phyloP scores from a whole-genome alignment of 2,797 vertebrate species.

The Eulemur coronatus region DNA sequence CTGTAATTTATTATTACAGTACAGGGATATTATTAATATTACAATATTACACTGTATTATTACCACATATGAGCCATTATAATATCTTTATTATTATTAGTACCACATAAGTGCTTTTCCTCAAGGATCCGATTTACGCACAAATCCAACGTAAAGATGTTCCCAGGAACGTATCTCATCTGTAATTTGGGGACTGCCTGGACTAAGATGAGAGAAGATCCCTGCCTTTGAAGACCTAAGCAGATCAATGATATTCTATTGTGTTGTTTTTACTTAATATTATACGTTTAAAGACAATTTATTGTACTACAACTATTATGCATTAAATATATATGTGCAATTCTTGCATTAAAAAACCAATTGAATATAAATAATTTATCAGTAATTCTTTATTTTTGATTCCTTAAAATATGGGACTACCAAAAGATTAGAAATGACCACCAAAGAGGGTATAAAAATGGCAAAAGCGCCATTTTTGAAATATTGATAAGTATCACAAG shows the following conservation, averaged over 20 bases:
- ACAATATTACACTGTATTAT: background rate
- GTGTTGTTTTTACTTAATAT: conserved; percentile 8
- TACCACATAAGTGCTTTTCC: background rate
- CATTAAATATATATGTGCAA: background rate
- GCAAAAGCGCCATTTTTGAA: background rate
- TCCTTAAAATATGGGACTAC: conserved; percentile 4
- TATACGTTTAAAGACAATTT: background rate
- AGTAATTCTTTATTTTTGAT: conserved; percentile 21
- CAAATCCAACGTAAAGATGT: background rate
- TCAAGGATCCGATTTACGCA: background rate
- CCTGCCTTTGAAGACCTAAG: background rate
- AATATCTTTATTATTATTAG: background rate
- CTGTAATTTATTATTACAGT: background rate
- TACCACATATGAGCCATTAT: background rate
- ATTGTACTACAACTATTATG: background rate
- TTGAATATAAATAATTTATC: background rate
- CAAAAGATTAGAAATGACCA: background rate
- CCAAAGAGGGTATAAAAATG: background rate
- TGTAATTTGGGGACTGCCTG: background rate
- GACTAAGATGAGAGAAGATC: background rate
- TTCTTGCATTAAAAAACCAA: background rate
- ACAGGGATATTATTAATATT: background rate
- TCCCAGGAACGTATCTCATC: background rate
- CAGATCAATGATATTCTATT: background rate
- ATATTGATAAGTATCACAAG: conserved; percentile 10